These are phyloP conservation scores for Pseudoatta argentina DNA, from an alignment of 1,140 invertebrate species.

Conservation along the genomic window DNA sequence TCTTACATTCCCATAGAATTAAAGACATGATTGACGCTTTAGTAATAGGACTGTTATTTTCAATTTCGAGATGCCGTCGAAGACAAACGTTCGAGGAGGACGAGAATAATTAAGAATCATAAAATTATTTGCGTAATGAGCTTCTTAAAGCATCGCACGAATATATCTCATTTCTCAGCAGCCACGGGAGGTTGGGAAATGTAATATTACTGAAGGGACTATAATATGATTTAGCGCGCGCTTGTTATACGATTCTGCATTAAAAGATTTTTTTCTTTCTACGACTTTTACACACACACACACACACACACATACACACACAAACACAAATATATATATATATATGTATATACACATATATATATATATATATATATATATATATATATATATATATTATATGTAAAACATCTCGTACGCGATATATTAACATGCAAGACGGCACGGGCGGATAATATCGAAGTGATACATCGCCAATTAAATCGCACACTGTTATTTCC, in stretches of 20 bases:
- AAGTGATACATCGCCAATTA: conserved; percentile 27
- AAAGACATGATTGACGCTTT: conserved; percentile 33
- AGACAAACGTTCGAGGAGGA: conserved; percentile 39
- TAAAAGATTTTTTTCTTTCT: conserved; percentile 2
- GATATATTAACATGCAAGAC: conserved; percentile 22
- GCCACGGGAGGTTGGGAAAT: conserved; percentile 40
- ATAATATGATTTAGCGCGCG: conserved; percentile 43
- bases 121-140: conserved; percentile 59
- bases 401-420: background rate
- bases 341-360: too few species aligned
- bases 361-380: too few species aligned
- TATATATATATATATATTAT: too few species aligned
- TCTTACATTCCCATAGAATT: background rate
- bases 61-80: conserved; percentile 37
- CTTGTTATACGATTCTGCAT: background rate
- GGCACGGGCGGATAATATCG: conserved; percentile 14
- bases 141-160: conserved; percentile 25
- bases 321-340: too few species aligned
- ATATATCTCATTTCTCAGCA: conserved; percentile 50
- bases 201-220: conserved; percentile 56
- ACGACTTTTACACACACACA: background rate
- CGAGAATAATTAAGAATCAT: conserved; percentile 54
- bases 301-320: too few species aligned
- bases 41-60: conserved; percentile 37
- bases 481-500: conserved; percentile 31